A percentile compares a stretch with the other conserved stretches of the same genome.
Evolutionary conservation across 2,797 vertebrate genomes (phyloP).

Genomic region (Hafferia zeledoni): DNA sequence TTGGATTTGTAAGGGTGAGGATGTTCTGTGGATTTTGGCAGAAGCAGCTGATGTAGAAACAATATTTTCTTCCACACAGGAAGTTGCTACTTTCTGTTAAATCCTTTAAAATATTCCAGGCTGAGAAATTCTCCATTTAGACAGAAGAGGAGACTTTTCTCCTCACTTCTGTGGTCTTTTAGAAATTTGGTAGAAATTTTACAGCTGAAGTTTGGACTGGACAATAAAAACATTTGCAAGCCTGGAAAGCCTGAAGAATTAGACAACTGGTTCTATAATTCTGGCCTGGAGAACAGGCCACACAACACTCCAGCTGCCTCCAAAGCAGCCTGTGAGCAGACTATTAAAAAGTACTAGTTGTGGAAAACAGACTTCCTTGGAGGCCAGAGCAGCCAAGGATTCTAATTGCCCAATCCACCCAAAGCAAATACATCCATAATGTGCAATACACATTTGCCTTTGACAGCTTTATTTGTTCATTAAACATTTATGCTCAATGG

Average conservation of each 20-base stretch:
- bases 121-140: neutral
- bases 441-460: slow-evolving; percentile 22
- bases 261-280: neutral
- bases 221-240: neutral
- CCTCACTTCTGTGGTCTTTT: neutral
- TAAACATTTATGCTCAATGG: slow-evolving; percentile 59
- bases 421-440: slow-evolving; percentile 23
- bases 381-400: neutral
- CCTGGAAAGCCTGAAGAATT: neutral
- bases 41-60: neutral
- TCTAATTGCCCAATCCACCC: neutral
- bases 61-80: neutral
- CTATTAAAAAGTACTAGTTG: neutral
- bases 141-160: neutral
- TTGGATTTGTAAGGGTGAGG: neutral
- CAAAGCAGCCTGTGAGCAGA: neutral
- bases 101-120: neutral
- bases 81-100: neutral
- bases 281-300: neutral
- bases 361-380: neutral
- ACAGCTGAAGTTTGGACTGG: neutral
- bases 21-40: neutral
- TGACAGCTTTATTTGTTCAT: slow-evolving; percentile 65
- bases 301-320: neutral
- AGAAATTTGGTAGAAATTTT: neutral